A percentile compares a stretch with the other conserved stretches of the same genome.
Evolutionary conservation across 2,113 vertebrate genomes (phyloP).

Genomic region (Nothocercus julius): DNA sequence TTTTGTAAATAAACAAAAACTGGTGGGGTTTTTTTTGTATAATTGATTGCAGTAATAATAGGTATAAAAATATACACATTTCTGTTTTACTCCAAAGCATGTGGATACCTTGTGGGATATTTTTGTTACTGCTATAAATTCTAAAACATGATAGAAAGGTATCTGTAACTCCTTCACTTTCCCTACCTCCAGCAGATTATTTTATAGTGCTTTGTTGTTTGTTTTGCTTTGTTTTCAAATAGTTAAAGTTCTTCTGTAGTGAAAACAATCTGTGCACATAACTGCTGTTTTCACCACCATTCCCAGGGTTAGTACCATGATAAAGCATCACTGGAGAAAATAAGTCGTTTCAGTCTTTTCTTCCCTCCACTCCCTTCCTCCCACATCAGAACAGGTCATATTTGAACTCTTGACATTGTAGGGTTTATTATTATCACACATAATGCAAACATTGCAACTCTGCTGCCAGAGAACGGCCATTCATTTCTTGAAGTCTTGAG

Average conservation of each 20-base stretch:
- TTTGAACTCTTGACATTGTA: not conserved
- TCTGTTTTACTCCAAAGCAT: not conserved
- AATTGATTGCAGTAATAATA: not conserved
- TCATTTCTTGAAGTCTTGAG: not conserved
- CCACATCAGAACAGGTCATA: not conserved
- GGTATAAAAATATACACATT: not conserved
- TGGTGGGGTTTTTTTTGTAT: not conserved
- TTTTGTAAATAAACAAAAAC: not conserved
- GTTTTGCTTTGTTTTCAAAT: slow-evolving; percentile 37
- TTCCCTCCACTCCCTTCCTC: not conserved
- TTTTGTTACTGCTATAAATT: not conserved
- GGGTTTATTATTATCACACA: slow-evolving; percentile 1
- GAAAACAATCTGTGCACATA: slow-evolving; percentile 10
- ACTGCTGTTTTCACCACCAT: not conserved
- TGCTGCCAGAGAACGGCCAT: not conserved
- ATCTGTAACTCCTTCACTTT: slow-evolving; percentile 13
- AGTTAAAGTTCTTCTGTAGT: slow-evolving; percentile 12
- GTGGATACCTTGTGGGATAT: not conserved
- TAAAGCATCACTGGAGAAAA: slow-evolving; percentile 15
- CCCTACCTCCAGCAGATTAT: not conserved
- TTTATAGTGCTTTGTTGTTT: slow-evolving; percentile 33
- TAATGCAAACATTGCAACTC: not conserved
- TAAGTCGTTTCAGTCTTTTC: not conserved
- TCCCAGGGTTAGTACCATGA: not conserved
- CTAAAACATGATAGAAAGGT: not conserved